phyloP scores from a whole-genome alignment of 2,113 vertebrate species.

The Actinemys pallida region DNA sequence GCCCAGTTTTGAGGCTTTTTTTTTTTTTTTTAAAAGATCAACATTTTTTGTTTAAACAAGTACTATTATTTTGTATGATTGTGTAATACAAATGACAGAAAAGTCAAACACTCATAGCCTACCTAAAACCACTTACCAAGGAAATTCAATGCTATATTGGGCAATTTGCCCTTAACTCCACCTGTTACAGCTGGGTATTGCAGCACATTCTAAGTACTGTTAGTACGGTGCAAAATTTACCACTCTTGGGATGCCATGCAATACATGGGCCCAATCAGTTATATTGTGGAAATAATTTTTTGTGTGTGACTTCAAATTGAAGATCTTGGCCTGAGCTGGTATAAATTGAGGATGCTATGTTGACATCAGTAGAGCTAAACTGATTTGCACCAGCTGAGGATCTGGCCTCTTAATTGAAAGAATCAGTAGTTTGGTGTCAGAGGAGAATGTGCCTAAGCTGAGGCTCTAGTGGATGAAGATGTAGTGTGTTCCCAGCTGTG shows the following conservation, averaged over 20 bases:
- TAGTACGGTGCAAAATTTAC: background rate
- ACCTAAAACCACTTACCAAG: background rate
- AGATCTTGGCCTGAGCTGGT: background rate
- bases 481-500: background rate
- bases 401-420: background rate
- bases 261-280: background rate
- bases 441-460: background rate
- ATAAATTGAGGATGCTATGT: background rate
- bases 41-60: background rate
- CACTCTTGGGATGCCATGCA: background rate
- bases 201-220: background rate
- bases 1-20: background rate
- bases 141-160: background rate
- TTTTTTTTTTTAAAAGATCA: background rate
- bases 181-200: background rate
- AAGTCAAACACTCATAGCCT: background rate
- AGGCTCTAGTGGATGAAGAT: background rate
- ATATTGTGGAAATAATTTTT: background rate
- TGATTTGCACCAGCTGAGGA: background rate
- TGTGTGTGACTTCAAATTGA: background rate
- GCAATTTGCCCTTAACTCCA: background rate
- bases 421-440: background rate
- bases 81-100: background rate
- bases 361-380: background rate
- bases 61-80: background rate